Evolutionary conservation across 2,888 invertebrate species (phyloP).

Genomic region (Drosophila algonquin): DNA sequence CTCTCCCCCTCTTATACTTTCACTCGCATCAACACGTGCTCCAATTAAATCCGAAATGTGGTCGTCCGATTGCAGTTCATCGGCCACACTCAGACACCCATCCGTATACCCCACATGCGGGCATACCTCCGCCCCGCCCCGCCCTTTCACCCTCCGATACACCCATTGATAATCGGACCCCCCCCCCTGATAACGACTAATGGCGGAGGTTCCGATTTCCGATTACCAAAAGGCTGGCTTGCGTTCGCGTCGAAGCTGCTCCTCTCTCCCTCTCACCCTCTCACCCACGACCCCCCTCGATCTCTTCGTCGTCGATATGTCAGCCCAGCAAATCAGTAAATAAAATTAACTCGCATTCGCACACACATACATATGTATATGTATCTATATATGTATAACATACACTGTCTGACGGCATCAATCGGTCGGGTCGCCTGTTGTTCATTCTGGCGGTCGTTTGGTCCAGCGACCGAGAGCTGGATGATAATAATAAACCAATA

Average conservation of each 20-base stretch:
- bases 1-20: not conserved
- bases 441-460: not conserved
- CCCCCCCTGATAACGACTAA: conserved; percentile 37
- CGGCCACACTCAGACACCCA: conserved; percentile 52
- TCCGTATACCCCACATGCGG: conserved; percentile 32
- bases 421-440: conserved; percentile 28
- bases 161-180: too few species aligned
- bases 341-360: conserved; percentile 62
- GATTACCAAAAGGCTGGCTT: not conserved
- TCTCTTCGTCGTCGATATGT: conserved; percentile 1
- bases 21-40: conserved; percentile 55
- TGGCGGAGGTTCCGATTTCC: conserved; percentile 25
- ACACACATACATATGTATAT: not conserved
- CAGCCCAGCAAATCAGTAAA: conserved; percentile 42
- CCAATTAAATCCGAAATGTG: conserved; percentile 18
- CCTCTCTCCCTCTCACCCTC: not conserved
- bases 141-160: not conserved
- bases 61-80: conserved; percentile 64
- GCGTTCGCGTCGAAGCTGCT: not conserved
- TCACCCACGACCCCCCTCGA: not conserved
- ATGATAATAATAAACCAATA: conserved; percentile 74
- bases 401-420: conserved; percentile 40
- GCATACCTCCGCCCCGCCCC: too few species aligned
- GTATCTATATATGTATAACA: too few species aligned
- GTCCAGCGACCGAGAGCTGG: conserved; percentile 2